phyloP scores from a whole-genome alignment of 2,888 invertebrate genomes.

The Epinotia brunnichana region DNA sequence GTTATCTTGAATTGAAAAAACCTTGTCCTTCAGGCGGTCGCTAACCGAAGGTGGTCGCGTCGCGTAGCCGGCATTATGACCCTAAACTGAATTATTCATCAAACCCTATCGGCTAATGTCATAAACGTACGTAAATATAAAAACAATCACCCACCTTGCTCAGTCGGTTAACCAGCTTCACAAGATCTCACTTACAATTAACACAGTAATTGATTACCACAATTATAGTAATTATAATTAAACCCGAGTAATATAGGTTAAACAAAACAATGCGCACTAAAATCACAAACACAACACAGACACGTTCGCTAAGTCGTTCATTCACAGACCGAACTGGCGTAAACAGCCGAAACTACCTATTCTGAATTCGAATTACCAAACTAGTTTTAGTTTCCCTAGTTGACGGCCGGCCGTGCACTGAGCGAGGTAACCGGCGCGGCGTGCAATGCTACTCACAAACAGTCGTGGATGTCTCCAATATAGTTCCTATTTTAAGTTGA shows the following conservation, averaged over 20 bases:
- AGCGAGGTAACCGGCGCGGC: neutral
- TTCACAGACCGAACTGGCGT: conserved; percentile 10
- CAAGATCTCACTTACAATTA: conserved; percentile 7
- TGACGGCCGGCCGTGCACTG: conserved; percentile 16
- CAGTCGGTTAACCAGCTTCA: conserved; percentile 11
- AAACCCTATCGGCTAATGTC: neutral
- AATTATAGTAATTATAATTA: conserved; percentile 5
- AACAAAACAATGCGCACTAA: conserved; percentile 1
- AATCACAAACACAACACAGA: neutral
- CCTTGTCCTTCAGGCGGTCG: too few relatives aligned
- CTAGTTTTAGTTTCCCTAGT: conserved; percentile 21
- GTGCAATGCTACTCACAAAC: neutral
- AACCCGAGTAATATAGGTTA: neutral
- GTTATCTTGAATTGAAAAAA: too few relatives aligned
- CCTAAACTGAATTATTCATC: too few relatives aligned
- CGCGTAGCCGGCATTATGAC: too few relatives aligned
- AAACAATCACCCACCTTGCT: conserved; percentile 2
- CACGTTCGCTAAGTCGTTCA: neutral
- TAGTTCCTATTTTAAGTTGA: neutral
- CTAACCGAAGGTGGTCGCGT: too few relatives aligned
- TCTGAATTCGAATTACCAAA: conserved; percentile 6
- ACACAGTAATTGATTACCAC: neutral
- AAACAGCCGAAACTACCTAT: neutral
- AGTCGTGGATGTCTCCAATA: neutral
- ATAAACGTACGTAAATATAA: neutral